A percentile compares a stretch with the other conserved stretches of the same genome.
These are phyloP conservation scores for Henricia sp. DNA, from an alignment of 53 echinoderm and acorn worm genomes.

Conservation along the genomic window DNA sequence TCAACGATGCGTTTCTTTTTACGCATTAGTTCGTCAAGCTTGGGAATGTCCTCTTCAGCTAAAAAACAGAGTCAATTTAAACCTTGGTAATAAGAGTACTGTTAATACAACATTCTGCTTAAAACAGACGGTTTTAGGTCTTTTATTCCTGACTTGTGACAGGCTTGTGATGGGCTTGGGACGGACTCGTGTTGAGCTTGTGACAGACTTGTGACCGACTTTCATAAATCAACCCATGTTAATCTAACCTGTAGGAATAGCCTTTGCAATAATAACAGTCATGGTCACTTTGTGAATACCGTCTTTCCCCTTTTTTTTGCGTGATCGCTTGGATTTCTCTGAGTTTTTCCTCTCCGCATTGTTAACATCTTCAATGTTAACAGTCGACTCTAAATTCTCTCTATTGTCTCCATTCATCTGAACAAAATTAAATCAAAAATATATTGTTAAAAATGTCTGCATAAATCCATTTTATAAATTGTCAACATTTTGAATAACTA, in stretches of 20 bases:
- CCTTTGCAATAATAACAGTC: constrained; percentile 94
- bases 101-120: background rate
- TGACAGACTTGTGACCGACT: background rate
- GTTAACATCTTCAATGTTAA: constrained; percentile 16
- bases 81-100: background rate
- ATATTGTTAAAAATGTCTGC: background rate
- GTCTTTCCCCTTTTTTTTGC: constrained; percentile 61
- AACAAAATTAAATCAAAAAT: background rate
- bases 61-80: background rate
- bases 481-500: background rate
- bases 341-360: constrained; percentile 34
- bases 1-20: constrained; percentile 97
- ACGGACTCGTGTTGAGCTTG: background rate
- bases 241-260: constrained; percentile 90
- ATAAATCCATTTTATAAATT: background rate
- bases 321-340: constrained; percentile 23
- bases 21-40: constrained; percentile 91
- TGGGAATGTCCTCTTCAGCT: constrained; percentile 84
- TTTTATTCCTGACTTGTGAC: background rate
- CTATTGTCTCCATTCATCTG: constrained; percentile 25
- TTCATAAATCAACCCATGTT: no score
- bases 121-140: background rate
- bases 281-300: constrained; percentile 87
- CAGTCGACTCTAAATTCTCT: constrained; percentile 25
- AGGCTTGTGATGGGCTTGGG: background rate